Evolutionary conservation across 1,140 invertebrate genomes (phyloP), one percentile per base, ranked within the genome.

Genomic region (Reticulitermes speratus): DNA sequence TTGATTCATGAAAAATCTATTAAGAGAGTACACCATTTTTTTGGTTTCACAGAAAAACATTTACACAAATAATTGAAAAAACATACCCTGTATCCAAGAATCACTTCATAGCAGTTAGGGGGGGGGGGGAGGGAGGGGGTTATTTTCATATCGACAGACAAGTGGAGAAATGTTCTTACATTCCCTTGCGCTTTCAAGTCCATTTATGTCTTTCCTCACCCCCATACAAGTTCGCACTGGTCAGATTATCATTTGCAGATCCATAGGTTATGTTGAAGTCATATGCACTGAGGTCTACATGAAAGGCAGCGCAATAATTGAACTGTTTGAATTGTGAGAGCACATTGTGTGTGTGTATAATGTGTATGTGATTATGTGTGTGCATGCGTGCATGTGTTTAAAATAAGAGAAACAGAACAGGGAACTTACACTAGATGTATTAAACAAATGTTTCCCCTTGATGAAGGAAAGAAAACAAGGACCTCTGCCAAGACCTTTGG

Each of bases 41-140:
- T 87, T 87, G 84, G 87, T 87, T 87, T 59, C 87, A 87, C 87
- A 87, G 92, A 93, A 92, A 92, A 93, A 93, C 91, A 93, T 93
- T 93, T 91, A 93, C 93, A 93, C 93, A 93, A 93, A 93, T 93
- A 93, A 93, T 93, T 93, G 93, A 93, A 94, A 94, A 94, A 93
- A 91, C 93, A 94, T 94, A 94, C 93, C 93, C 93, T 94, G 93
- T 94, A 94, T 94, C 93, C 93, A 94, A 94, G 92, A 93, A 93
- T 93, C 93, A 94, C 93, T 93, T 93, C 91, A 92, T 87, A 85
- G 84, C 87, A 87, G 87, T 87, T n/a, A n/a, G n/a, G n/a, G n/a
- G n/a, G n/a, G n/a, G n/a, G n/a, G n/a, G n/a, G n/a, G n/a, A n/a
- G 85, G 55, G 82, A 82, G 84, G 44, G 52, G 52, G 85, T 81